A percentile compares a stretch with the other conserved stretches of the same genome.
These are phyloP conservation scores for Mesochorus sp. DNA, from an alignment of 2,888 invertebrate species.

Conservation along the genomic window DNA sequence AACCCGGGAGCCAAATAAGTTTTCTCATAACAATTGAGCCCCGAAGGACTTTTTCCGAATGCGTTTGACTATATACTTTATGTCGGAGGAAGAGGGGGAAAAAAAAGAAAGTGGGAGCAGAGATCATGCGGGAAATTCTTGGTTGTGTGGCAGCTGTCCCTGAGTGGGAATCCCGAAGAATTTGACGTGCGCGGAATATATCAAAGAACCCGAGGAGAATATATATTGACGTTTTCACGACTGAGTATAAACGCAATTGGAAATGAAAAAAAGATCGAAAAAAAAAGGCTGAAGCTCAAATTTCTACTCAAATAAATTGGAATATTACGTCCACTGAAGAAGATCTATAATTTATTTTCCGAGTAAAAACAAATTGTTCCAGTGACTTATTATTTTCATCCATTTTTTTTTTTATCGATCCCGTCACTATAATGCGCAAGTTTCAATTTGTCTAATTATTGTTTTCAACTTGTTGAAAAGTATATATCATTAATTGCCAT, in stretches of 20 bases:
- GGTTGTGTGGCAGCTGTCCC: slow-evolving; percentile 55
- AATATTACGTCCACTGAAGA: not conserved
- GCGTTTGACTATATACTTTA: slow-evolving; percentile 49
- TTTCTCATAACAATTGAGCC: slow-evolving; percentile 61
- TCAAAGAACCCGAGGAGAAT: slow-evolving; percentile 49
- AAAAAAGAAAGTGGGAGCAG: slow-evolving; percentile 20
- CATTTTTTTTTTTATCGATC: not conserved
- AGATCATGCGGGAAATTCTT: slow-evolving; percentile 60
- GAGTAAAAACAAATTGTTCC: not conserved
- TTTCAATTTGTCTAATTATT: not conserved
- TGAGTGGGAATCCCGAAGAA: slow-evolving; percentile 54
- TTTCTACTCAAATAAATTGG: not conserved
- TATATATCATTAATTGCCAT: not conserved
- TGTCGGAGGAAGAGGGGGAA: slow-evolving; percentile 35
- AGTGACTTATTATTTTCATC: too few relatives aligned
- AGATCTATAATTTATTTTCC: not conserved
- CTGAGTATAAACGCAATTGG: not conserved
- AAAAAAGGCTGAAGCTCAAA: not conserved
- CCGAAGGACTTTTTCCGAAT: slow-evolving; percentile 26
- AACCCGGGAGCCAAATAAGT: slow-evolving; percentile 42
- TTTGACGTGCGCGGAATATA: slow-evolving; percentile 60
- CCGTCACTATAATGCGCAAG: not conserved
- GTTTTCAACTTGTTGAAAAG: not conserved
- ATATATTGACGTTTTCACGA: slow-evolving; percentile 3
- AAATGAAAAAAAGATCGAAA: not conserved